These are phyloP conservation scores for Globodera rostochiensis DNA, from an alignment of 1,140 invertebrate species.

Conservation along the genomic window DNA sequence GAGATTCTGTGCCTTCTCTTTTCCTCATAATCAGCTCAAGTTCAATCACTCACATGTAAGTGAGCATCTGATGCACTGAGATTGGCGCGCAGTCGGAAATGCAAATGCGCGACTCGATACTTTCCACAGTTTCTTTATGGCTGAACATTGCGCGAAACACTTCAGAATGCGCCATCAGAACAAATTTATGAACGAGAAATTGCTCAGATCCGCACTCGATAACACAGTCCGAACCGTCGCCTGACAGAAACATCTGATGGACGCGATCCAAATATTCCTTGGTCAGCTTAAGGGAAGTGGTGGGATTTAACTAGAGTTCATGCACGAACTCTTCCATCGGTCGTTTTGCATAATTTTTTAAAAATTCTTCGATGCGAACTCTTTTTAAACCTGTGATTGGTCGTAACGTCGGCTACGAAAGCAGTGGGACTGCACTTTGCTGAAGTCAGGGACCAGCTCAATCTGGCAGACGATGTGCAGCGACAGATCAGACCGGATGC, in stretches of 20 bases:
- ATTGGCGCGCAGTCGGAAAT: slow-evolving; percentile 48
- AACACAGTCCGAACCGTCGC: slow-evolving; percentile 50
- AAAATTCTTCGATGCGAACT: background rate
- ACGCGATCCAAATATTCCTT: slow-evolving; percentile 50
- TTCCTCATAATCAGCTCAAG: background rate
- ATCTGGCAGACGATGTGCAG: slow-evolving; percentile 59
- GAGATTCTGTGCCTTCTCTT: too few relatives aligned
- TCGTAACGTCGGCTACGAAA: slow-evolving; percentile 33
- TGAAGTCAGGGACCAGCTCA: slow-evolving; percentile 61
- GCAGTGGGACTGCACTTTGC: slow-evolving; percentile 51
- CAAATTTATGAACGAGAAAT: slow-evolving; percentile 60
- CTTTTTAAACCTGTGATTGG: slow-evolving; percentile 33
- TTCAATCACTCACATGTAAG: slow-evolving; percentile 52
- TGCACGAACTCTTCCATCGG: too few relatives aligned
- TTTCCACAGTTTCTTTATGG: slow-evolving; percentile 54
- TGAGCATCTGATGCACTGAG: slow-evolving; percentile 60
- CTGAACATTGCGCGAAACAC: slow-evolving; percentile 64
- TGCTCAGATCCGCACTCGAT: slow-evolving; percentile 47
- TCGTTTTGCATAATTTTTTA: background rate
- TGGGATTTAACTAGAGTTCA: slow-evolving; percentile 8
- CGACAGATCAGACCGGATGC: slow-evolving; percentile 58
- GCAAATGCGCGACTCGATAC: slow-evolving; percentile 42
- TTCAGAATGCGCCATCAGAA: slow-evolving; percentile 59
- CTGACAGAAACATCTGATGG: slow-evolving; percentile 43
- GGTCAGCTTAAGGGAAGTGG: slow-evolving; percentile 44